Percentiles rank a stretch among this genome's conserved stretches.
These are phyloP conservation scores for Hedychridium roseum DNA, from an alignment of 2,888 invertebrate species.

Conservation along the genomic window DNA sequence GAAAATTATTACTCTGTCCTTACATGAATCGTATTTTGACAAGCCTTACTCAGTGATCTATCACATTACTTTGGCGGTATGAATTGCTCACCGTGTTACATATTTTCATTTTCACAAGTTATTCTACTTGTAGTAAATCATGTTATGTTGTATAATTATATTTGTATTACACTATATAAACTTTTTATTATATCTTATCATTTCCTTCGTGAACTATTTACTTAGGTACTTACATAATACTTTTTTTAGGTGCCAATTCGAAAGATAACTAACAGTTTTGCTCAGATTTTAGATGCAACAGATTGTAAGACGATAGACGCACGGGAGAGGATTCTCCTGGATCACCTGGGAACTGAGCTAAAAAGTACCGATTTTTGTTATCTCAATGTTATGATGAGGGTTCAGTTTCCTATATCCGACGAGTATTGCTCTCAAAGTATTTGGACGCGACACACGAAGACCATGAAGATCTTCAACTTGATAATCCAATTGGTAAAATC, in stretches of 20 bases:
- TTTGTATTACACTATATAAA: too few species aligned
- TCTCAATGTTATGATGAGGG: constrained; percentile 67
- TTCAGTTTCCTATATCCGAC: constrained; percentile 66
- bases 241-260: too few species aligned
- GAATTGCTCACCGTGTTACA: too few species aligned
- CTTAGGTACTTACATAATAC: too few species aligned
- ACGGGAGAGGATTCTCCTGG: constrained; percentile 62
- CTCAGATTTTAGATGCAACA: constrained; percentile 28
- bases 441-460: constrained; percentile 60
- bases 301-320: constrained; percentile 40
- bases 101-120: too few species aligned
- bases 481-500: constrained; percentile 37
- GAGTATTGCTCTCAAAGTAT: constrained; percentile 61
- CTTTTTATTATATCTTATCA: too few species aligned
- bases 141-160: too few species aligned
- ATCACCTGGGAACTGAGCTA: constrained; percentile 54
- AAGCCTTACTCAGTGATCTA: constrained; percentile 39
- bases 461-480: constrained; percentile 61
- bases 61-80: constrained; percentile 42
- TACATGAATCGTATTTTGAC: constrained; percentile 26
- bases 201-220: too few species aligned
- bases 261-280: too few species aligned
- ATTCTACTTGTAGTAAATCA: too few species aligned
- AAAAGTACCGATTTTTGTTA: constrained; percentile 65
- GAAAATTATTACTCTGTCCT: constrained; percentile 22